Conservation (phyloP, 2,888 invertebrate species). For the Synergus japonicus region DNA sequence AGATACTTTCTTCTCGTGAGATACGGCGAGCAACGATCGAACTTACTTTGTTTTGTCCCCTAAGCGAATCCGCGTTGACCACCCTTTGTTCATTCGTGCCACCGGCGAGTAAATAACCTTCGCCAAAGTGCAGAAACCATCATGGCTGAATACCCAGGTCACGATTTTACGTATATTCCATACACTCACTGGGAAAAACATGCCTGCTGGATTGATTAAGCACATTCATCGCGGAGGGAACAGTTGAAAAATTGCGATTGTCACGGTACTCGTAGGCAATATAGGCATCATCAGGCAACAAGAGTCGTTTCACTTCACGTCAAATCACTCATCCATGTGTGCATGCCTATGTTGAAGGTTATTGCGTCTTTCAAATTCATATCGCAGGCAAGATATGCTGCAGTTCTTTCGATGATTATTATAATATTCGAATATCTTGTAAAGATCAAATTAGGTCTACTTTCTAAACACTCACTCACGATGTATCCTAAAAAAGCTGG, state of each 20-base stretch:
- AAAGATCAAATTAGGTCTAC: background rate
- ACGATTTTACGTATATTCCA: conserved; percentile 38
- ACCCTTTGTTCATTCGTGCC: conserved; percentile 54
- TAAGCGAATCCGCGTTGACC: conserved; percentile 51
- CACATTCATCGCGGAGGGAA: background rate
- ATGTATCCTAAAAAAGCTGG: background rate
- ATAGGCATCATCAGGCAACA: background rate
- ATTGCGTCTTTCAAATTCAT: background rate
- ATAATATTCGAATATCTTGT: too few relatives aligned
- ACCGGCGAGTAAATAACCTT: conserved; percentile 44
- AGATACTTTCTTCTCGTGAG: conserved; percentile 47
- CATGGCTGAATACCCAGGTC: conserved; percentile 40
- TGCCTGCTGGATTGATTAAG: background rate
- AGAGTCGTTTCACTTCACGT: background rate
- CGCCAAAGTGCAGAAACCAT: conserved; percentile 39
- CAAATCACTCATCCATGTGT: background rate
- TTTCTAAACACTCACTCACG: background rate
- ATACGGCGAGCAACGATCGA: conserved; percentile 51
- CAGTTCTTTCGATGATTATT: background rate
- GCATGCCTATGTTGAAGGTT: background rate
- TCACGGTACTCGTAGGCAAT: background rate
- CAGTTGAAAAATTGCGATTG: background rate
- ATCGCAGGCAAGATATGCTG: background rate
- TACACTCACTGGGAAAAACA: background rate
- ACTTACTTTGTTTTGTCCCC: conserved; percentile 53